These are phyloP conservation scores for Macropis europaea DNA, from an alignment of 2,888 invertebrate species.

Conservation along the genomic window DNA sequence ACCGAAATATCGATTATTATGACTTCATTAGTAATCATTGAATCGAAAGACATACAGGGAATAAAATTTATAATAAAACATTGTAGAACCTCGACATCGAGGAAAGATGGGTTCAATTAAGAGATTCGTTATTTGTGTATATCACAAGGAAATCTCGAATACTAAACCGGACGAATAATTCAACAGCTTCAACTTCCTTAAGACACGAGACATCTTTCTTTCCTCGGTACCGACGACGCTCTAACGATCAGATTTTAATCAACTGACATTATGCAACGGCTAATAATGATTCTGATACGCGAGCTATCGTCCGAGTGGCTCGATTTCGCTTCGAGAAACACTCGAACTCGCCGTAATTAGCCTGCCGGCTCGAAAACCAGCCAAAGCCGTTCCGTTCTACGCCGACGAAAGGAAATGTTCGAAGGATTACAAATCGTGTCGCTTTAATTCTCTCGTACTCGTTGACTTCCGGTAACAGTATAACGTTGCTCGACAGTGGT, in stretches of 20 bases:
- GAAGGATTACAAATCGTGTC: conserved; percentile 19
- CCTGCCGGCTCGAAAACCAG: conserved; percentile 14
- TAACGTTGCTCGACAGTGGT: background rate
- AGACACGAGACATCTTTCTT: conserved; percentile 2
- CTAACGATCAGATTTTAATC: conserved; percentile 17
- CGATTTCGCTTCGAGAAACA: conserved; percentile 21
- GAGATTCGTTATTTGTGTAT: too few species aligned
- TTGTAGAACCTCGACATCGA: too few species aligned
- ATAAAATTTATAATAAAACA: too few species aligned
- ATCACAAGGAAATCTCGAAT: too few species aligned
- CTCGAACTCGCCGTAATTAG: conserved; percentile 32
- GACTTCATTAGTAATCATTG: too few species aligned
- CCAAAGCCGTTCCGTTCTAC: background rate
- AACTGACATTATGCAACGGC: conserved; percentile 25
- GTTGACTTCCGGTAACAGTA: conserved; percentile 6
- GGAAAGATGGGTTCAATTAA: too few species aligned
- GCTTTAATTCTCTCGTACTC: conserved; percentile 31
- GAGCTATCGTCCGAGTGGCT: background rate
- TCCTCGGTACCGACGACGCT: conserved; percentile 20
- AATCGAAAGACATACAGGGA: too few species aligned
- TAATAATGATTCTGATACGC: conserved; percentile 28
- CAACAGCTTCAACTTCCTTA: conserved; percentile 12
- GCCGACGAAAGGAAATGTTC: conserved; percentile 7
- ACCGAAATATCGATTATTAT: too few species aligned
- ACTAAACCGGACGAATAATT: conserved; percentile 31